These are phyloP conservation scores for Rhogogaster chlorosoma DNA, from an alignment of 2,888 invertebrate species.

Conservation along the genomic window DNA sequence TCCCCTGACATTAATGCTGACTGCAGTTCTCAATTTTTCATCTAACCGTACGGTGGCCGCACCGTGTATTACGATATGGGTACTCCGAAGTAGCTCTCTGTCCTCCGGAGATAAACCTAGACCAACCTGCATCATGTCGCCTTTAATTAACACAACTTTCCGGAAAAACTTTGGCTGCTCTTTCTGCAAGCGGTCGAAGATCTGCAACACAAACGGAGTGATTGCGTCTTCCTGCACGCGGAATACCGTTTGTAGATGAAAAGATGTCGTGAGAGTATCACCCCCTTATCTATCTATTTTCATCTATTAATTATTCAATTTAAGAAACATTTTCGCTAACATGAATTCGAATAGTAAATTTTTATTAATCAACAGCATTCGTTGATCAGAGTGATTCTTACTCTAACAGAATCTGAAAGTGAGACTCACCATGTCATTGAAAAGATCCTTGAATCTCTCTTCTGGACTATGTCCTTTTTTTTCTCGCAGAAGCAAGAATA, in stretches of 20 bases:
- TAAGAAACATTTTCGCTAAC: too few relatives aligned
- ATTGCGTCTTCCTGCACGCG: too few relatives aligned
- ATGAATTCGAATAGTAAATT: too few relatives aligned
- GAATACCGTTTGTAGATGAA: too few relatives aligned
- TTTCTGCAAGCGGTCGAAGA: constrained; percentile 79
- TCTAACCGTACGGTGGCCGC: constrained; percentile 89
- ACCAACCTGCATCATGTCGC: constrained; percentile 78
- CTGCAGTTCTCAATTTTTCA: constrained; percentile 83
- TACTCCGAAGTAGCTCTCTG: constrained; percentile 78
- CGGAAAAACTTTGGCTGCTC: constrained; percentile 78
- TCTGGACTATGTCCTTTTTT: constrained; percentile 73
- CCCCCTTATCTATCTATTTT: not conserved
- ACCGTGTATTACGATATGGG: constrained; percentile 85
- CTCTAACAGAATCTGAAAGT: not conserved
- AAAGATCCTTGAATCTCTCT: constrained; percentile 71
- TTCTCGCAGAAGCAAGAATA: constrained; percentile 73
- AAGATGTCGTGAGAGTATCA: not conserved
- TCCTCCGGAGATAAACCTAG: constrained; percentile 79
- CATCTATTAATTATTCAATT: not conserved
- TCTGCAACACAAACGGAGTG: constrained; percentile 76
- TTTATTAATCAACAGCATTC: too few relatives aligned
- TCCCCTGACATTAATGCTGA: constrained; percentile 86
- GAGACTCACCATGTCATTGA: constrained; percentile 71
- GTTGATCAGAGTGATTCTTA: too few relatives aligned
- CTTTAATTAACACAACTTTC: constrained; percentile 81